A percentile compares a stretch with the other conserved stretches of the same genome.
phyloP scores from a whole-genome alignment of 2,888 invertebrate genomes.

The Drosophila buzzatii region DNA sequence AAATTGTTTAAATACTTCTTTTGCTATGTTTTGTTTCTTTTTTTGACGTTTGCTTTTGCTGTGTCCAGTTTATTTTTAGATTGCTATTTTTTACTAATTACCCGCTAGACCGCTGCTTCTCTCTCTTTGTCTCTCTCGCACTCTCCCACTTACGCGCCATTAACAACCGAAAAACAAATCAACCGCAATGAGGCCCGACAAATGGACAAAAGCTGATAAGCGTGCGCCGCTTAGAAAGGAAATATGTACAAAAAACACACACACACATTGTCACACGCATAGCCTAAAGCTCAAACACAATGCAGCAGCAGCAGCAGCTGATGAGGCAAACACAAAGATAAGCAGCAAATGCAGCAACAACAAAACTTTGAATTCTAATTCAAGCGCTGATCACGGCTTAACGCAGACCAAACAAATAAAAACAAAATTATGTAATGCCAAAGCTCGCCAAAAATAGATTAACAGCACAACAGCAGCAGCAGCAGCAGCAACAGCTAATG shows the following conservation, averaged over 20 bases:
- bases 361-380: constrained; percentile 27
- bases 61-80: constrained; percentile 54
- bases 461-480: constrained; percentile 8
- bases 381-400: constrained; percentile 13
- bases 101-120: constrained; percentile 19
- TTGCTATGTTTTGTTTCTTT: constrained; percentile 37
- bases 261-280: neutral
- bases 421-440: constrained; percentile 27
- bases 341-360: constrained; percentile 21
- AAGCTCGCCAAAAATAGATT: constrained; percentile 32
- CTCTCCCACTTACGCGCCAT: neutral
- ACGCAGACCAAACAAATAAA: neutral
- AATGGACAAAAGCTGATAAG: constrained; percentile 46
- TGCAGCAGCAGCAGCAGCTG: constrained; percentile 10
- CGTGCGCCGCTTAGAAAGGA: constrained; percentile 41
- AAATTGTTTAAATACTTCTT: constrained; percentile 60
- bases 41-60: constrained; percentile 36
- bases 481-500: neutral
- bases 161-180: constrained; percentile 30
- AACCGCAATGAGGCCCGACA: constrained; percentile 28
- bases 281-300: constrained; percentile 24
- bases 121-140: neutral
- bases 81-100: constrained; percentile 50
- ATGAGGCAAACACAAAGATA: constrained; percentile 9
- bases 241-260: constrained; percentile 16